Percentiles rank a stretch among this genome's conserved stretches.
Conservation (phyloP, 2,888 invertebrate genomes). For the Anoncus sp. region DNA sequence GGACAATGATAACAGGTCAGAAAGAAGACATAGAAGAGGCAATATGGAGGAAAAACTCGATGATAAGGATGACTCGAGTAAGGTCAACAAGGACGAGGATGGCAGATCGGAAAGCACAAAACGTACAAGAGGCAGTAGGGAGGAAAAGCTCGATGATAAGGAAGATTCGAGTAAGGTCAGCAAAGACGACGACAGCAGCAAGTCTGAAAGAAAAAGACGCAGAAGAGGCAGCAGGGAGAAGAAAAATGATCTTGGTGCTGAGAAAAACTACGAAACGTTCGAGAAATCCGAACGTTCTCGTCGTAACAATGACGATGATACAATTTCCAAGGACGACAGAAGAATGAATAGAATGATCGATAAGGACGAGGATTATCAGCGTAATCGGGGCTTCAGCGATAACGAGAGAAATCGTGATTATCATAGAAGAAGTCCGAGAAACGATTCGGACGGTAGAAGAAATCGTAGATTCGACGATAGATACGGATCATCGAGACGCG, state of each 20-base stretch:
- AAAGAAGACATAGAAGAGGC: not conserved
- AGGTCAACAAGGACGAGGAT: not conserved
- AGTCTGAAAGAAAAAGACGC: not conserved
- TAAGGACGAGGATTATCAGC: conserved; percentile 26
- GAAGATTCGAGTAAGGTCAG: conserved; percentile 2
- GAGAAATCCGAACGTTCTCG: not conserved
- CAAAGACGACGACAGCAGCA: not conserved
- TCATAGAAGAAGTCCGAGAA: conserved; percentile 49
- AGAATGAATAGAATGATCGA: not conserved
- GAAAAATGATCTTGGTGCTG: conserved; percentile 1
- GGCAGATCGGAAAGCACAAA: conserved; percentile 1
- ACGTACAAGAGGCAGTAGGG: conserved; percentile 9
- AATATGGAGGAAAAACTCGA: conserved; percentile 21
- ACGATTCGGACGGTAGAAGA: conserved; percentile 61
- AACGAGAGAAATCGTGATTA: conserved; percentile 54
- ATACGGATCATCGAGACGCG: conserved; percentile 70
- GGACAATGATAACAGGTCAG: too few species aligned
- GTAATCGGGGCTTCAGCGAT: conserved; percentile 28
- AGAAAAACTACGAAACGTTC: not conserved
- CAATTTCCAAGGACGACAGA: not conserved
- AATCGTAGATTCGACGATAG: conserved; percentile 65
- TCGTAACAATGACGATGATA: not conserved
- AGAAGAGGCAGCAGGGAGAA: conserved; percentile 17
- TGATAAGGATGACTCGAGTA: not conserved
- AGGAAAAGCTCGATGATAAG: too few species aligned